Base-by-base conservation (phyloP, 2,797 vertebrate genomes). In the Phaenicophaeus curvirostris region DNA sequence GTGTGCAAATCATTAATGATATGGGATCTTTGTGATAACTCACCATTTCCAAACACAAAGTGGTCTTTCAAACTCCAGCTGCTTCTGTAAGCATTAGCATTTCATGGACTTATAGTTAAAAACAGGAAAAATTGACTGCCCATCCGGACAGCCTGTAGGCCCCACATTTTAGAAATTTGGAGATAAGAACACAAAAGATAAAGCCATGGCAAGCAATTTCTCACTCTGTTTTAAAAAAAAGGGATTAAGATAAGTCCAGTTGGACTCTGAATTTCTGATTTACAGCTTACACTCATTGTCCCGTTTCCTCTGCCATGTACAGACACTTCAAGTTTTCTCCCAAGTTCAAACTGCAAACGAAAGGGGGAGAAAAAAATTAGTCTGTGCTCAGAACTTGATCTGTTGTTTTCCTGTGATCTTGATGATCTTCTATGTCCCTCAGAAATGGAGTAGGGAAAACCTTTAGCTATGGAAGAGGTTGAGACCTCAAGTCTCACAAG, bases 211-310 rank as follows among this genome's bases (percentile, higher is more conserved):
- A 54, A 54, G 6, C 46, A 83, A 59, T 20, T 57, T 93, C 65
- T 80, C 39, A 24, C 4, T 87, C 12, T 11, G 1, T 57, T 89
- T 96, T 80, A 16, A 89, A 41, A 89, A 41, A 72, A 69, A 74
- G 7, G 19, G 4, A 62, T 54, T 79, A 39, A 35, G 88, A 55
- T 9, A 82, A 76, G 1, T 51, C 50, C 39, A 89, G 7, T 2
- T 69, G 21, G 25, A 69, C 30, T 58, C 9, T 31, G 28, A 27
- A 62, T 69, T 87, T 74, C 61, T 68, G 81, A 42, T 76, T 59
- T 87, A 55, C 8, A 77, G 11, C 96, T 96, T 96, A 98, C 98
- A 42, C 96, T 94, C 91, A 98, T 90, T 27, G 97, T 98, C 33
- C 97, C 98, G 11, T 84, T 96, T 95, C 98, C 98, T 85, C 21